phyloP scores from a whole-genome alignment of 2,888 invertebrate species.

The Anaspis maculata region DNA sequence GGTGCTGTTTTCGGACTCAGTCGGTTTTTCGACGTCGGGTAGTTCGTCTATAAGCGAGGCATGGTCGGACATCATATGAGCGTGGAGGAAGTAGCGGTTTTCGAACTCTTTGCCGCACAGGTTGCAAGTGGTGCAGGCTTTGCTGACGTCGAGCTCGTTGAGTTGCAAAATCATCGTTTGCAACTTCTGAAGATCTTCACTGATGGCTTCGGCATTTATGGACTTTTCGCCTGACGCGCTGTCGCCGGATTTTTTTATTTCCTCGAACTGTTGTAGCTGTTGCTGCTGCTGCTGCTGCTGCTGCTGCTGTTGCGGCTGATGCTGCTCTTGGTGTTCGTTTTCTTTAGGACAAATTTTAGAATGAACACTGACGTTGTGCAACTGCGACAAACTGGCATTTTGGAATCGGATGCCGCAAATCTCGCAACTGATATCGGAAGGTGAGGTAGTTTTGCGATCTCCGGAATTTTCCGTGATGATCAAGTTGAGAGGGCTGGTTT shows the following conservation, averaged over 20 bases:
- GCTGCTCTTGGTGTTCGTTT: conserved; percentile 26
- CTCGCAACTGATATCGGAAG: conserved; percentile 45
- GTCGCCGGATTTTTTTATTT: conserved; percentile 14
- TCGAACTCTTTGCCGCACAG: conserved; percentile 66
- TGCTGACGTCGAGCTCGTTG: conserved; percentile 66
- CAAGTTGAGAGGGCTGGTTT: conserved; percentile 70
- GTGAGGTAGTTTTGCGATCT: conserved; percentile 44
- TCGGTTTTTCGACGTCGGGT: conserved; percentile 34
- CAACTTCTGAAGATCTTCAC: conserved; percentile 78
- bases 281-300: too few relatives aligned
- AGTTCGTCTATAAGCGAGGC: conserved; percentile 46
- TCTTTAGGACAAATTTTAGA: conserved; percentile 25
- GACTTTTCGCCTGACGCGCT: conserved; percentile 28
- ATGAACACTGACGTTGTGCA: conserved; percentile 40
- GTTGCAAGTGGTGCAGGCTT: conserved; percentile 49
- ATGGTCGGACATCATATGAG: conserved; percentile 61
- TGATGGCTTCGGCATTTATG: conserved; percentile 54
- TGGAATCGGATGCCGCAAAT: conserved; percentile 47
- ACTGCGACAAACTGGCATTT: conserved; percentile 40
- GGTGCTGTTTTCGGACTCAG: conserved; percentile 32
- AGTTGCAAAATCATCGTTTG: conserved; percentile 87
- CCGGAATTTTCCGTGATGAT: conserved; percentile 60
- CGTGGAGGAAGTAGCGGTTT: conserved; percentile 60
- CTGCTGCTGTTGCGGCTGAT: too few relatives aligned
- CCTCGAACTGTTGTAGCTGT: too few relatives aligned